These are phyloP conservation scores for Fukomys damarensis DNA, from an alignment of 2,113 vertebrate species.

Conservation along the genomic window DNA sequence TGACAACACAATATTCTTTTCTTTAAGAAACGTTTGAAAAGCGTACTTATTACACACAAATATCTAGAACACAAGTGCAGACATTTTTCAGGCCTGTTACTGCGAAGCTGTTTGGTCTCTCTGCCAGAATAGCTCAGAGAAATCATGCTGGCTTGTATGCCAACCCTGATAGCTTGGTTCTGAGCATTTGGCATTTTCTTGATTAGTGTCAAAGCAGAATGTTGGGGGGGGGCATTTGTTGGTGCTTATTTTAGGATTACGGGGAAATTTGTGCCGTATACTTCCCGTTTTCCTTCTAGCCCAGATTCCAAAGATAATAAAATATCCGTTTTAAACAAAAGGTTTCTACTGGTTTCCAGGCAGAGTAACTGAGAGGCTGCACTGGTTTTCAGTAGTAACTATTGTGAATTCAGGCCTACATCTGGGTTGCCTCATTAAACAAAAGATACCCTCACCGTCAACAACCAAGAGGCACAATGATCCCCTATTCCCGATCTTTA, in stretches of 20 bases:
- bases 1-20: constrained; percentile 48
- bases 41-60: constrained; percentile 44
- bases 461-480: constrained; percentile 54
- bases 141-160: constrained; percentile 16
- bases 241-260: neutral
- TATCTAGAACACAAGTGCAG: constrained; percentile 66
- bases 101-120: constrained; percentile 63
- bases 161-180: constrained; percentile 32
- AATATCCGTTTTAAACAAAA: constrained; percentile 76
- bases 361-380: constrained; percentile 32
- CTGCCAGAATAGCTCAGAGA: constrained; percentile 67
- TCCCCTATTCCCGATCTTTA: constrained; percentile 38
- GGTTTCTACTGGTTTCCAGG: constrained; percentile 68
- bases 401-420: constrained; percentile 72
- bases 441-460: constrained; percentile 75
- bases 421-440: constrained; percentile 72
- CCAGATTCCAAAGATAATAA: constrained; percentile 64
- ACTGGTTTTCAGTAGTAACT: constrained; percentile 60
- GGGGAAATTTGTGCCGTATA: constrained; percentile 40
- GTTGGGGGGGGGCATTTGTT: neutral
- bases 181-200: constrained; percentile 55
- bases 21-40: constrained; percentile 56
- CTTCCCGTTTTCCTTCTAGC: constrained; percentile 65
- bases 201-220: constrained; percentile 22
- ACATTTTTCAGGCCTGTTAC: constrained; percentile 77